Percentiles rank a stretch among this genome's conserved stretches.
Evolutionary conservation across 1,140 invertebrate genomes (phyloP).

Genomic region (Penaeus indicus): DNA sequence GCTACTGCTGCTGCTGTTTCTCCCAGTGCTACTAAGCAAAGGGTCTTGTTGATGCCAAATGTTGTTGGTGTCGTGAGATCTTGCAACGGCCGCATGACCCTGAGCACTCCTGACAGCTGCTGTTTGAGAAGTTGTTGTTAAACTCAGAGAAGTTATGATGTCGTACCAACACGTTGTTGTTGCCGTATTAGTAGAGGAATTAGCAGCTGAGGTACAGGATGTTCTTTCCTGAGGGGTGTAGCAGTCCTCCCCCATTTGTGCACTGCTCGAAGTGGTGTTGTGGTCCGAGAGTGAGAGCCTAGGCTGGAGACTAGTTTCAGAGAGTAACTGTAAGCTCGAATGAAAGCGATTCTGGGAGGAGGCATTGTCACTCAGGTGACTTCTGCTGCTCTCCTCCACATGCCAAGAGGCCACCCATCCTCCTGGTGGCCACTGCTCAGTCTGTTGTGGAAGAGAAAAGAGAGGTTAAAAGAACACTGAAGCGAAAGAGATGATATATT

Average conservation of each 20-base stretch:
- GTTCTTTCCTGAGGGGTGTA: constrained; percentile 39
- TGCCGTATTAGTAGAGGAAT: constrained; percentile 25
- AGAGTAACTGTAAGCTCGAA: constrained; percentile 47
- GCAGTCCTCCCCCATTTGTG: constrained; percentile 44
- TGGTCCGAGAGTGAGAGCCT: constrained; percentile 36
- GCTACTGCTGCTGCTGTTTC: constrained; percentile 38
- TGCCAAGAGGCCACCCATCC: constrained; percentile 57
- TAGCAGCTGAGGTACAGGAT: constrained; percentile 36
- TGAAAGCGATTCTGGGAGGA: constrained; percentile 27
- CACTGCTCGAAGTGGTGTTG: constrained; percentile 51
- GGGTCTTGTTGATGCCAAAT: constrained; percentile 18
- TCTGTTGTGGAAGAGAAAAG: constrained; percentile 23
- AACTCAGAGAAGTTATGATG: constrained; percentile 43
- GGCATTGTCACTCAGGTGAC: constrained; percentile 37
- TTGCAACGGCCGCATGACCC: neutral
- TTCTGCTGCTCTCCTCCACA: constrained; percentile 51
- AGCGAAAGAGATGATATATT: no score
- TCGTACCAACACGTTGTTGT: constrained; percentile 58
- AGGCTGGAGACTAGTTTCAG: constrained; percentile 44
- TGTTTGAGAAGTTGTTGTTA: constrained; percentile 41
- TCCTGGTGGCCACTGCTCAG: constrained; percentile 42
- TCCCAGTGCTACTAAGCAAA: neutral
- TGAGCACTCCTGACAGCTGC: neutral
- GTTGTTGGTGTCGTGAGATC: constrained; percentile 3
- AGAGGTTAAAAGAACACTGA: neutral